Evolutionary conservation across 2,888 invertebrate species (phyloP).

Genomic region (Himalopsyche kuldschensis): DNA sequence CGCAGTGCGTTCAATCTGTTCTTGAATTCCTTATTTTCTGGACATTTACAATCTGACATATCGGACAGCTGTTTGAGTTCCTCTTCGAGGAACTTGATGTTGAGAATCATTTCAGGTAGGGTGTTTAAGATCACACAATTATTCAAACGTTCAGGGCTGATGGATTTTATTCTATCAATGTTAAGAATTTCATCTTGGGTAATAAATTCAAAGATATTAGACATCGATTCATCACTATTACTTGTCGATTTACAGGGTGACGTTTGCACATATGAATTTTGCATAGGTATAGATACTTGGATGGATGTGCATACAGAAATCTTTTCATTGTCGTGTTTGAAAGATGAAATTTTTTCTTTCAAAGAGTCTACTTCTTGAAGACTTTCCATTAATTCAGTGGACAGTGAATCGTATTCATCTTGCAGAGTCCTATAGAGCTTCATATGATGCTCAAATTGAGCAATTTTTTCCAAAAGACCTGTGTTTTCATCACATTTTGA

Average conservation of each 20-base stretch:
- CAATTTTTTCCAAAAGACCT: not conserved
- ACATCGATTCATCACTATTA: not conserved
- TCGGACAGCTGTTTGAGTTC: not conserved
- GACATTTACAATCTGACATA: not conserved
- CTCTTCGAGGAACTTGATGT: not conserved
- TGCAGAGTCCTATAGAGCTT: conserved; percentile 49
- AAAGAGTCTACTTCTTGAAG: conserved; percentile 59
- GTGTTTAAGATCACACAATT: not conserved
- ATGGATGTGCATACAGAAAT: conserved; percentile 31
- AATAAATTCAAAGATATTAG: not conserved
- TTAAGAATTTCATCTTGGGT: not conserved
- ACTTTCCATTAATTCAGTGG: conserved; percentile 61
- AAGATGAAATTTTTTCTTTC: conserved; percentile 40
- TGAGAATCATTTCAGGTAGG: not conserved
- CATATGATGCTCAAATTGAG: not conserved
- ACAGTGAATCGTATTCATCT: conserved; percentile 59
- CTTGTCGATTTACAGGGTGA: not conserved
- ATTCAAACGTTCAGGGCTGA: not conserved
- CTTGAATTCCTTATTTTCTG: not conserved
- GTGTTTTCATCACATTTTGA: not conserved
- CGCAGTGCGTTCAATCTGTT: not conserved
- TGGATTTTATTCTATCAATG: not conserved
- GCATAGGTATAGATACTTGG: not conserved
- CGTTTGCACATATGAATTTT: not conserved
- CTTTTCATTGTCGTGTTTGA: conserved; percentile 42